phyloP scores from a whole-genome alignment of 2,888 invertebrate species.

The Drosophila fulvimacula region DNA sequence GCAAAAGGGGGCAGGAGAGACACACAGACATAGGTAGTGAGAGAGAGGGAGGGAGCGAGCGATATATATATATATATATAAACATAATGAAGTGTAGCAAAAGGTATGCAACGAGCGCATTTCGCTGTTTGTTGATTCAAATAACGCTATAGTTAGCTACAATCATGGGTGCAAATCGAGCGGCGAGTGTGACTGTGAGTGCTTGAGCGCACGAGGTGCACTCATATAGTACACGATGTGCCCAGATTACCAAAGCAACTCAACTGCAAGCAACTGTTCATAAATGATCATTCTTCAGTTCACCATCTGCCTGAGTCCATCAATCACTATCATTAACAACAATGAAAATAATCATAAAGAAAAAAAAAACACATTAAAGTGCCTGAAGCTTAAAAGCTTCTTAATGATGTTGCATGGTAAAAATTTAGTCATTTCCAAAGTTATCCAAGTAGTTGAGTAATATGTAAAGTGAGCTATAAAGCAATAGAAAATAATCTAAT shows the following conservation, averaged over 20 bases:
- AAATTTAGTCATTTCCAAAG: neutral
- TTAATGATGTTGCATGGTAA: neutral
- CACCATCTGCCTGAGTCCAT: neutral
- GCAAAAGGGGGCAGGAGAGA: conserved; percentile 38
- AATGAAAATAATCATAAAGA: neutral
- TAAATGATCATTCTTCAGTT: neutral
- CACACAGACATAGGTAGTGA: neutral
- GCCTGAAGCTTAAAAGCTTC: neutral
- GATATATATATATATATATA: neutral
- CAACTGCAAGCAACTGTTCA: neutral
- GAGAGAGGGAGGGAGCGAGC: neutral
- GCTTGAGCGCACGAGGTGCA: conserved; percentile 23
- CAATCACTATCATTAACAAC: neutral
- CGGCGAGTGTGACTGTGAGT: conserved; percentile 15
- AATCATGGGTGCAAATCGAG: conserved; percentile 26
- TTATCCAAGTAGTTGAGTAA: neutral
- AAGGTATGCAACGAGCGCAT: conserved; percentile 41
- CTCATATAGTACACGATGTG: conserved; percentile 4
- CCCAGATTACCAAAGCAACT: neutral
- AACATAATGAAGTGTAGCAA: conserved; percentile 69
- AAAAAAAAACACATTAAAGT: neutral
- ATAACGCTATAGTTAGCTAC: conserved; percentile 37
- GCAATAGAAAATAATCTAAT: neutral
- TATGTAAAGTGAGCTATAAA: neutral
- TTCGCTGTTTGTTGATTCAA: conserved; percentile 48